phyloP scores from a whole-genome alignment of 2,888 invertebrate species.

The Microplitis deprimator region DNA sequence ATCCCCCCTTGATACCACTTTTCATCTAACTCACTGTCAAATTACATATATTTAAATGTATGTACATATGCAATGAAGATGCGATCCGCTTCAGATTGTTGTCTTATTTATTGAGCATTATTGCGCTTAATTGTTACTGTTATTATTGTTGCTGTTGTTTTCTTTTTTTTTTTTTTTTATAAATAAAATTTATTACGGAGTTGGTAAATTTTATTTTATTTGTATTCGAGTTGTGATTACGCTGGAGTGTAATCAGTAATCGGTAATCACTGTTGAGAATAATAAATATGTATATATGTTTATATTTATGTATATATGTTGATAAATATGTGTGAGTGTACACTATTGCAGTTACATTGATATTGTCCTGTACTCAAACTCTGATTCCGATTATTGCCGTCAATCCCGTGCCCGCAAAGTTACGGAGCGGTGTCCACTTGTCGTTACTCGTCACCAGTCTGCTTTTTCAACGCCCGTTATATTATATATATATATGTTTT shows the following conservation, averaged over 20 bases:
- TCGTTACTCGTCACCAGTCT: not conserved
- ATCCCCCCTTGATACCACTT: slow-evolving; percentile 44
- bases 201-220: too few species aligned
- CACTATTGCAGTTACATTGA: not conserved
- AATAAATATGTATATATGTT: too few species aligned
- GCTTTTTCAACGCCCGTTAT: not conserved
- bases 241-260: not conserved
- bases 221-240: not conserved
- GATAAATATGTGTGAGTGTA: not conserved
- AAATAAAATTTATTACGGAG: not conserved
- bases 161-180: not conserved
- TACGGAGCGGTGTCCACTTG: not conserved
- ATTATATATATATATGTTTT: not conserved
- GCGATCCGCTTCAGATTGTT: not conserved
- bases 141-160: not conserved
- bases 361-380: not conserved
- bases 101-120: not conserved
- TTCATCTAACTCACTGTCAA: slow-evolving; percentile 50
- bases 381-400: not conserved
- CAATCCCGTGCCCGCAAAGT: not conserved
- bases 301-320: not conserved
- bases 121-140: not conserved
- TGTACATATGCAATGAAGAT: slow-evolving; percentile 3
- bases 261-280: not conserved
- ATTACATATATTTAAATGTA: slow-evolving; percentile 33